Evolutionary conservation across 2,888 invertebrate genomes (phyloP).

Genomic region (Myopa testacea): DNA sequence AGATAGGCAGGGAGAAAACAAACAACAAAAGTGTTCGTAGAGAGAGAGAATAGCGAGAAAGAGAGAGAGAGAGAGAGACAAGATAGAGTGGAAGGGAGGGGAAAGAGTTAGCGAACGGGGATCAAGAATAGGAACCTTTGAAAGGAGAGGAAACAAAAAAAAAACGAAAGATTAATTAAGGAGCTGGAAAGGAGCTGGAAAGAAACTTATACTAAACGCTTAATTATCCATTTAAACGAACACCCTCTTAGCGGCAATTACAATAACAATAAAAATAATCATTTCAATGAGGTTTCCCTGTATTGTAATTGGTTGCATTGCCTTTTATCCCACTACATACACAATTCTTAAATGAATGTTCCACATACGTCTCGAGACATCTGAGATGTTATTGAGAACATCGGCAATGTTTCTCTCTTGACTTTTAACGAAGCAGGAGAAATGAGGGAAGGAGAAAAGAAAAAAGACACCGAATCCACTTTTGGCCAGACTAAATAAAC

Average conservation of each 20-base stretch:
- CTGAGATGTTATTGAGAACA: slow-evolving; percentile 17
- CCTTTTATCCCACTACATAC: neutral
- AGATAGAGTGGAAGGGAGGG: no score
- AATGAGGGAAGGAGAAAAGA: neutral
- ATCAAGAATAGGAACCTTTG: neutral
- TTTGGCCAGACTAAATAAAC: neutral
- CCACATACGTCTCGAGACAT: slow-evolving; percentile 33
- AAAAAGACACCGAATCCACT: neutral
- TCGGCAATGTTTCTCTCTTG: neutral
- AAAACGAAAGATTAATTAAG: neutral
- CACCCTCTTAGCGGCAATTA: slow-evolving; percentile 49
- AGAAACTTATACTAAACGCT: neutral
- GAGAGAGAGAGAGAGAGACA: neutral
- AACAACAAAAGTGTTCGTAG: neutral
- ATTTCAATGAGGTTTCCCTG: slow-evolving; percentile 7
- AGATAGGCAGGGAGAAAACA: neutral
- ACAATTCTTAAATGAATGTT: slow-evolving; percentile 32
- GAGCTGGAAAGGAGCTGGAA: neutral
- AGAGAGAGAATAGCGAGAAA: neutral
- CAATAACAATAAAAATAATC: slow-evolving; percentile 56
- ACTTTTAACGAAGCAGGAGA: neutral
- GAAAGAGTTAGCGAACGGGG: neutral
- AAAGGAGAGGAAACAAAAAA: neutral
- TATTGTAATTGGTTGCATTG: neutral
- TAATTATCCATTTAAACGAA: slow-evolving; percentile 55